Base-by-base conservation (phyloP, 2,888 invertebrate genomes). In the Heteropelma amictum region DNA sequence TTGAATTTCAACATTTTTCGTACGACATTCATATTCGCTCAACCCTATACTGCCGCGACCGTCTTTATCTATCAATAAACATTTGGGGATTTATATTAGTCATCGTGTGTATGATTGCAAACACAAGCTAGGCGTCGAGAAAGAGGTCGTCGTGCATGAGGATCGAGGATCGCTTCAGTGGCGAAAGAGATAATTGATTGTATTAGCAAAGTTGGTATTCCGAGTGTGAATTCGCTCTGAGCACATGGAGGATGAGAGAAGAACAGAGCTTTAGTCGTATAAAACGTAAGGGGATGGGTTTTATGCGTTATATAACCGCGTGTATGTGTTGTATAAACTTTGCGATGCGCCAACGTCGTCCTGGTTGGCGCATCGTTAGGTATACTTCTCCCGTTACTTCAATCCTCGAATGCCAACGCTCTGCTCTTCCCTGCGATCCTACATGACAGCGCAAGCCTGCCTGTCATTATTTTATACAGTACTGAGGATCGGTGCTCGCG, bases 151-250 rank as follows among this genome's bases (percentile, higher is more conserved):
- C 40, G 49, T 12, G 5, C 21, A 3, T 21, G 68, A 69, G 56
- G 63, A 63, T 63, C 51, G 28, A 61, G 63, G 54, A 76, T 75
- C 67, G n/a, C n/a, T 64, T 60, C 81, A 83, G 82, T 82, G 84
- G 82, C 80, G 84, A 35, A 56, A 83, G 85, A 85, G 87, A 87
- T 87, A 88, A 87, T 87, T 87, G 86, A 88, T 88, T 87, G 86
- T 86, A 86, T 88, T 87, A 88, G 84, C 82, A 79, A 85, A 87
- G 85, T 87, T 87, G 83, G 87, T 88, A 88, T 88, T 88, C 87
- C 78, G 80, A 75, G 78, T 81, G 83, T 82, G 85, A 85, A 84
- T 86, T 84, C 64, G 49, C 45, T 70, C 49, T 17, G 51, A 64
- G 61, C 45, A 67, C 47, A 65, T 12, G 47, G 47, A 54, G 38